phyloP scores from a whole-genome alignment of 2,113 vertebrate species.

The Campylomormyrus numenius region DNA sequence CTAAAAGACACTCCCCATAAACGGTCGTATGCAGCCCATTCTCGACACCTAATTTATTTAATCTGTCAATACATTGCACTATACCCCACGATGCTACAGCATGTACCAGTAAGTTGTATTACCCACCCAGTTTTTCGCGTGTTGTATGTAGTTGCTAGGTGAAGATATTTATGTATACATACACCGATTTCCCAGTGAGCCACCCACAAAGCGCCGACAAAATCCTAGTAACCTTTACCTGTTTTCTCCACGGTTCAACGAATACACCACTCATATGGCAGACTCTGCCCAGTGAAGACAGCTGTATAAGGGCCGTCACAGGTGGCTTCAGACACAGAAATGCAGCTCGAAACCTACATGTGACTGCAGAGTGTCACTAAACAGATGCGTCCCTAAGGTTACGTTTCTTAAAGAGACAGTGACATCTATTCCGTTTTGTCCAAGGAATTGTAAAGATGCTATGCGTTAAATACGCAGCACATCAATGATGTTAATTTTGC shows the following conservation, averaged over 20 bases:
- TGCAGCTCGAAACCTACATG: background rate
- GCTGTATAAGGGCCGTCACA: background rate
- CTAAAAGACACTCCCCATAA: background rate
- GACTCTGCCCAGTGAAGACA: background rate
- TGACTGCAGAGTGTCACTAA: background rate
- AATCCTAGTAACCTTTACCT: conserved; percentile 4
- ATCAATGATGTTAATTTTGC: background rate
- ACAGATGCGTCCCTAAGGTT: background rate
- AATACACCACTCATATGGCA: background rate
- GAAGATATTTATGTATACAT: background rate
- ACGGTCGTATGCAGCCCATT: background rate
- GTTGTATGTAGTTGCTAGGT: background rate
- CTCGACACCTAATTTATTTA: background rate
- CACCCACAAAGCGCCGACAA: background rate
- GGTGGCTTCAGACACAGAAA: background rate
- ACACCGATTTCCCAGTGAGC: background rate
- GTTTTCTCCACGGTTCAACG: background rate
- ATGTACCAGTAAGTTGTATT: background rate
- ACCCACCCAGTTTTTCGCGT: background rate
- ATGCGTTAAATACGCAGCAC: background rate
- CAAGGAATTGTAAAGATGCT: background rate
- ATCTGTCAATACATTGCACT: background rate
- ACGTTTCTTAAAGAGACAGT: conserved; percentile 3
- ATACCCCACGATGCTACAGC: background rate
- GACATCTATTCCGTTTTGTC: background rate